phyloP scores from a whole-genome alignment of 2,797 vertebrate species.

The Spea hammondii region DNA sequence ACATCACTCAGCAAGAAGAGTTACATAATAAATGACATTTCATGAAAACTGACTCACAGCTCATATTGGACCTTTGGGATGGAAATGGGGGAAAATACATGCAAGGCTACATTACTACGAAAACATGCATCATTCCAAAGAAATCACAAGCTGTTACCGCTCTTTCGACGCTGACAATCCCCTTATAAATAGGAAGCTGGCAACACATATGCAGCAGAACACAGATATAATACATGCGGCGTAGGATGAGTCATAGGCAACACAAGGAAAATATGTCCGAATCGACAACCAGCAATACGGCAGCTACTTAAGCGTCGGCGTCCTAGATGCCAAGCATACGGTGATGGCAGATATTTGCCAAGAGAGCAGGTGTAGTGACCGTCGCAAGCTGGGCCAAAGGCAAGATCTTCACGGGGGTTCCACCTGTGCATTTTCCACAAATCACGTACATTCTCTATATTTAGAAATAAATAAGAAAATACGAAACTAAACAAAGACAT shows the following conservation, averaged over 20 bases:
- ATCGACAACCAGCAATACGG: neutral
- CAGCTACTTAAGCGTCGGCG: neutral
- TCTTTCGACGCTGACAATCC: neutral
- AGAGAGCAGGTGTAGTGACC: slow-evolving; percentile 8
- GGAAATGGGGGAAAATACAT: neutral
- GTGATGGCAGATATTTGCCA: neutral
- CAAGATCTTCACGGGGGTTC: neutral
- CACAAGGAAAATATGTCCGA: slow-evolving; percentile 4
- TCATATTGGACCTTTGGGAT: neutral
- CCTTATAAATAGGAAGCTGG: slow-evolving; percentile 5
- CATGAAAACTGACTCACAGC: too few species aligned
- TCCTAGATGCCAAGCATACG: neutral
- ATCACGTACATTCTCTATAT: too few species aligned
- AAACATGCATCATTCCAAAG: slow-evolving; percentile 1
- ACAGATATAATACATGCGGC: neutral
- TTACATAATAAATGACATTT: too few species aligned
- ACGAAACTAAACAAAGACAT: too few species aligned
- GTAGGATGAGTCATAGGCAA: neutral
- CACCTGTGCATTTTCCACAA: neutral
- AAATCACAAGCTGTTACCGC: neutral
- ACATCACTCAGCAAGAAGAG: too few species aligned
- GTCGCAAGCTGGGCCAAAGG: neutral
- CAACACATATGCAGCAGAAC: neutral
- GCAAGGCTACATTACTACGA: neutral
- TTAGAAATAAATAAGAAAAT: too few species aligned